phyloP scores from a whole-genome alignment of 2,888 invertebrate species.

The Leucophenga montana region DNA sequence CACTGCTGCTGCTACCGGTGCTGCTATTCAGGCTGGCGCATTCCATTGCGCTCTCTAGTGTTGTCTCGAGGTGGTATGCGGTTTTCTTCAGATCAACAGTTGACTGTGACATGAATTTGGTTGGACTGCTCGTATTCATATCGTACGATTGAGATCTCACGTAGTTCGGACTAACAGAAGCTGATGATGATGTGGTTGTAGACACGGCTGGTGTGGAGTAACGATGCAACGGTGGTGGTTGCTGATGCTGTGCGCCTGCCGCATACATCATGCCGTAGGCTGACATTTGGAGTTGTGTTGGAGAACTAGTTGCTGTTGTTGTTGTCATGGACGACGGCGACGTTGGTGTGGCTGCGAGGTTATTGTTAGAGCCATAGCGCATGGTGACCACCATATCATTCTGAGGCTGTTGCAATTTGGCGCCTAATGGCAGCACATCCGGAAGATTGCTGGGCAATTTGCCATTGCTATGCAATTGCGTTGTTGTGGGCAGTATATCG shows the following conservation, averaged over 20 bases:
- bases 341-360: slow-evolving; percentile 56
- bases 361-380: slow-evolving; percentile 70
- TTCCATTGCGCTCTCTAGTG: slow-evolving; percentile 62
- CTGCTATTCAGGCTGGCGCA: slow-evolving; percentile 24
- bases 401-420: slow-evolving; percentile 71
- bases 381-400: slow-evolving; percentile 53
- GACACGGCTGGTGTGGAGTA: slow-evolving; percentile 66
- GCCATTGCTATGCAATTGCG: slow-evolving; percentile 40
- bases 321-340: background rate
- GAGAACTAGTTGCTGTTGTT: slow-evolving; percentile 12
- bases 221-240: slow-evolving; percentile 51
- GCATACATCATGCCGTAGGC: slow-evolving; percentile 55
- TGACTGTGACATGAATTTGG: slow-evolving; percentile 71
- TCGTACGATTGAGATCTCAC: slow-evolving; percentile 71
- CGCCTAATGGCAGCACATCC: slow-evolving; percentile 76
- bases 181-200: no score
- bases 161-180: slow-evolving; percentile 50
- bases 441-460: slow-evolving; percentile 74
- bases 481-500: slow-evolving; percentile 47
- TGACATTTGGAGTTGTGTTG: slow-evolving; percentile 51
- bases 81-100: slow-evolving; percentile 72
- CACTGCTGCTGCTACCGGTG: slow-evolving; percentile 35
- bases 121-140: slow-evolving; percentile 55
- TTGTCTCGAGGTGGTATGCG: slow-evolving; percentile 69
- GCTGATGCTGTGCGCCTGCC: slow-evolving; percentile 33